These are phyloP conservation scores for Ochropleura leucogaster DNA, from an alignment of 2,888 invertebrate species.

Conservation along the genomic window DNA sequence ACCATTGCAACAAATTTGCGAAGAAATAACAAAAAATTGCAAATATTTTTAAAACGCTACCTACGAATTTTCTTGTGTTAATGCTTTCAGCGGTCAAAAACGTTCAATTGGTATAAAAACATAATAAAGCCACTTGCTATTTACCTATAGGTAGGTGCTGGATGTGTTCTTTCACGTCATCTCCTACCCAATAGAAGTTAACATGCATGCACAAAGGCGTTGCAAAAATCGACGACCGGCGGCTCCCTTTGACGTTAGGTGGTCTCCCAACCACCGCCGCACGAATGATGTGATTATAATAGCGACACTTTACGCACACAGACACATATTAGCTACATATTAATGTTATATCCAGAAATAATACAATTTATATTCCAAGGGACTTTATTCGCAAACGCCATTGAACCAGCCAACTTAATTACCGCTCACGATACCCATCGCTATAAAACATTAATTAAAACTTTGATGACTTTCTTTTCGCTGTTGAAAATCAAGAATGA, in stretches of 20 bases:
- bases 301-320: conserved; percentile 85
- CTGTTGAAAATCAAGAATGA: conserved; percentile 68
- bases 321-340: conserved; percentile 70
- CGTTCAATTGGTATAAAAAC: background rate
- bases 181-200: conserved; percentile 81
- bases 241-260: conserved; percentile 89
- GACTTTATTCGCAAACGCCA: conserved; percentile 75
- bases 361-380: conserved; percentile 64
- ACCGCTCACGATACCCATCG: conserved; percentile 71
- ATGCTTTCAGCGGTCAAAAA: background rate
- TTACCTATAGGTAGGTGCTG: conserved; percentile 40
- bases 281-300: conserved; percentile 89
- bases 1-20: background rate
- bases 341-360: conserved; percentile 75
- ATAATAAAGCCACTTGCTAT: background rate
- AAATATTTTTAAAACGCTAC: too few species aligned
- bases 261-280: conserved; percentile 78
- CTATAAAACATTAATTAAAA: conserved; percentile 80
- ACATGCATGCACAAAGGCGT: conserved; percentile 80
- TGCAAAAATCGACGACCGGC: conserved; percentile 87
- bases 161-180: conserved; percentile 60
- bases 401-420: conserved; percentile 73
- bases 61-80: background rate
- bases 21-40: background rate
- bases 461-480: conserved; percentile 79